These are phyloP conservation scores for Campylomormyrus numenius DNA, from an alignment of 2,113 vertebrate genomes.

Conservation along the genomic window DNA sequence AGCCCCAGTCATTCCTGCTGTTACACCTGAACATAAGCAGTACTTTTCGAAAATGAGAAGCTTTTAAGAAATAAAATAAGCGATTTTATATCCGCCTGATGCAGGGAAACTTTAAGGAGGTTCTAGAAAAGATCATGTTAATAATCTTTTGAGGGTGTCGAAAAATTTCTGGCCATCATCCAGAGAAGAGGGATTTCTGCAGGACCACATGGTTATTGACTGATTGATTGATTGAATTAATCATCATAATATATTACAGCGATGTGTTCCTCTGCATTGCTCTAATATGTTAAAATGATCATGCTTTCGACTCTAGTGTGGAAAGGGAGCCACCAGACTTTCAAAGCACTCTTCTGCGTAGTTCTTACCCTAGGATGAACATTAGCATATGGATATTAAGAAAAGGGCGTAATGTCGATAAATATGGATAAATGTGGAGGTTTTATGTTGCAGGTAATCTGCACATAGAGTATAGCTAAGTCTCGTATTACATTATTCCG, in stretches of 20 bases:
- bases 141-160: neutral
- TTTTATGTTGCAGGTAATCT: neutral
- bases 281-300: neutral
- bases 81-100: too few relatives aligned
- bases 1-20: too few relatives aligned
- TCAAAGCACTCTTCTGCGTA: neutral
- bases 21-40: too few relatives aligned
- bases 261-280: neutral
- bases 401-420: neutral
- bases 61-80: too few relatives aligned
- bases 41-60: too few relatives aligned
- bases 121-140: too few relatives aligned
- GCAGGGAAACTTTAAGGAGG: too few relatives aligned
- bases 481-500: neutral
- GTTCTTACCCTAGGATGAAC: neutral
- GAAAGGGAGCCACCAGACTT: neutral
- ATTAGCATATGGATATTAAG: neutral
- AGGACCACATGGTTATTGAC: neutral
- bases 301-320: neutral
- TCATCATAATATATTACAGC: neutral
- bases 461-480: too few relatives aligned
- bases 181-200: neutral
- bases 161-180: neutral
- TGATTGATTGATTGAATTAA: neutral
- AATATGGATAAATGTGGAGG: neutral